phyloP scores from a whole-genome alignment of 2,888 invertebrate genomes.

The Adelognathus sp. region DNA sequence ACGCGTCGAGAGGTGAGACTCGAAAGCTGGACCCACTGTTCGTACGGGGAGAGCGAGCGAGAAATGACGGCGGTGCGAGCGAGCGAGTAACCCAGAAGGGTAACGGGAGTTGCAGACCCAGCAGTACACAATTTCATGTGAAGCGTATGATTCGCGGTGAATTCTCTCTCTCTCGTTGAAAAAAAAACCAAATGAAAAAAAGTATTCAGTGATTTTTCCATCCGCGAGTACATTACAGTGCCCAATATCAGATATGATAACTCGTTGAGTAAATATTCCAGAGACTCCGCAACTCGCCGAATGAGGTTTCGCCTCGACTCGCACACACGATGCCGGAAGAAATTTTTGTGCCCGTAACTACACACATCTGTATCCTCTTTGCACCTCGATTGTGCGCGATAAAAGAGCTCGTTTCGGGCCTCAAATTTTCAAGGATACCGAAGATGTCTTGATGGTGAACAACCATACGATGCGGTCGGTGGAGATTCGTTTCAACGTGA shows the following conservation, averaged over 20 bases:
- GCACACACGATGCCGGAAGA: no score
- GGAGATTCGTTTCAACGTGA: slow-evolving; percentile 8
- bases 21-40: no score
- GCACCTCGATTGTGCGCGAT: not conserved
- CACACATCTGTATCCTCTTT: not conserved
- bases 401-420: not conserved
- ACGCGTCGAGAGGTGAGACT: no score
- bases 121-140: slow-evolving; percentile 50
- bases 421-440: not conserved
- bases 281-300: not conserved
- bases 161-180: not conserved
- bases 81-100: slow-evolving; percentile 9
- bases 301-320: not conserved
- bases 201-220: slow-evolving; percentile 34
- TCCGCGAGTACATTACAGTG: slow-evolving; percentile 29
- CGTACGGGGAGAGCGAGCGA: no score
- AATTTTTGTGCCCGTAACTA: slow-evolving; percentile 1
- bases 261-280: not conserved
- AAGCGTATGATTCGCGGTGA: slow-evolving; percentile 43
- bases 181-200: slow-evolving; percentile 3
- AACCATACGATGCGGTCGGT: slow-evolving; percentile 10
- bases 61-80: no score
- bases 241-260: slow-evolving; percentile 33
- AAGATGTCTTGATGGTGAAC: not conserved
- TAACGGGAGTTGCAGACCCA: slow-evolving; percentile 39